These are phyloP conservation scores for Araneus ventricosus DNA, from an alignment of 1,140 invertebrate species.

Conservation along the genomic window DNA sequence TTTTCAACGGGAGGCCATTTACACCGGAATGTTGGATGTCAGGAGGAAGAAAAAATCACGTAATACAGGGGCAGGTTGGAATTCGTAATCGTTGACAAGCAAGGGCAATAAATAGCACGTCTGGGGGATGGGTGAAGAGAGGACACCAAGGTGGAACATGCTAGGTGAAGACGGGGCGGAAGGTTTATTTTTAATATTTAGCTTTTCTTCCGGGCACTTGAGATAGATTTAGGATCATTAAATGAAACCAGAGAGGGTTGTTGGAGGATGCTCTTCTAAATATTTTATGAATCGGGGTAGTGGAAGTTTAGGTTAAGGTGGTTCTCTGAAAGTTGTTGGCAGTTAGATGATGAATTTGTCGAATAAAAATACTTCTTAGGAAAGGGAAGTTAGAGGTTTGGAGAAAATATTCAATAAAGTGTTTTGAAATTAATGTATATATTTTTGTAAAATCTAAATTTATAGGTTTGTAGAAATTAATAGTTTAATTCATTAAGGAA, in stretches of 20 bases:
- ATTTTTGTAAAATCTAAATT: no score
- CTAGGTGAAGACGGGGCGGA: background rate
- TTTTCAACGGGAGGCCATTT: conserved; percentile 15
- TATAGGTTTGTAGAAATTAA: no score
- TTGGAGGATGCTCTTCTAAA: background rate
- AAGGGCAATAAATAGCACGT: conserved; percentile 12
- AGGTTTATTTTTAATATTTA: conserved; percentile 22
- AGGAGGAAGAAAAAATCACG: background rate
- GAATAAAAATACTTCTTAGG: no score
- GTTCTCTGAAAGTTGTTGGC: no score
- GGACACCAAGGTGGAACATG: background rate
- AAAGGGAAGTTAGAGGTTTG: no score
- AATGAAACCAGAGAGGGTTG: background rate
- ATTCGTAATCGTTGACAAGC: conserved; percentile 50
- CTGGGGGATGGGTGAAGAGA: background rate
- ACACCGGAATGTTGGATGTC: conserved; percentile 13
- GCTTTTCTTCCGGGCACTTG: background rate
- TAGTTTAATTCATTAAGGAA: no score
- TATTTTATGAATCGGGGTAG: no score
- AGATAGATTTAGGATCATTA: background rate
- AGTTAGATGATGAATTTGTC: no score
- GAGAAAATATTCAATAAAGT: no score
- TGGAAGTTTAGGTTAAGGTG: no score
- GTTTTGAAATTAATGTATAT: no score
- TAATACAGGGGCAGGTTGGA: conserved; percentile 43